Evolutionary conservation across 2,888 invertebrate genomes (phyloP), one percentile per base, ranked within the genome.

Genomic region (Hyalella azteca): DNA sequence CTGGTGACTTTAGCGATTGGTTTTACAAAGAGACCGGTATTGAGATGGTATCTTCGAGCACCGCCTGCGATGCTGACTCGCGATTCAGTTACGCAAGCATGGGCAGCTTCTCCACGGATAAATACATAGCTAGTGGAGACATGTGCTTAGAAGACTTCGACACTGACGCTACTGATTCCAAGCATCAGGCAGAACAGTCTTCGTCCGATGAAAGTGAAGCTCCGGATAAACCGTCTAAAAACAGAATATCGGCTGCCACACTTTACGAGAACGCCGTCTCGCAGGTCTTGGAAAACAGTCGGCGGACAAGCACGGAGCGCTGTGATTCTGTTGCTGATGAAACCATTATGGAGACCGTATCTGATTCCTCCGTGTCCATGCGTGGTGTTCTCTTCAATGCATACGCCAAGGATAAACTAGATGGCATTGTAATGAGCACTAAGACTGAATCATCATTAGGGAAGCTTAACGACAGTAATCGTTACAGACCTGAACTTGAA

Each of bases 211-310:
- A 83, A 39, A 80, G 80, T 66, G 80, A 80, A 54, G 77, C 77
- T 59, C 40, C 39, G 19, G 77, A 77, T 32, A 78, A 79, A 36
- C 66, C 78, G 1, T 81, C 81, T 41, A 75, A 79, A 26, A 40
- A 45, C n/a, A 79, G 81, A 29, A 80, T 83, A 49, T 83, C 83
- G 19, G 83, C 81, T 19, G 83, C 83, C 4, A 83, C 83, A 0
- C 45, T 83, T 9, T 83, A 83, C 54, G 83, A 83, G 54, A 66
- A 81, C 19, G 81, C 81, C 29, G 81, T 83, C 26, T 66, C 79
- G 19, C 73, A 80, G 26, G 80, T 77, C 1, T 75, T 82, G 13
- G 81, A 81, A 26, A 75, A 45, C 40, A 66, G 66, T 66, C 40
- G 75, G 9, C 29, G 45, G 4, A 75, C 41, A 26, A 41, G 75